Conservation (phyloP, 2,113 vertebrate genomes). For the Dipodomys stephensi region DNA sequence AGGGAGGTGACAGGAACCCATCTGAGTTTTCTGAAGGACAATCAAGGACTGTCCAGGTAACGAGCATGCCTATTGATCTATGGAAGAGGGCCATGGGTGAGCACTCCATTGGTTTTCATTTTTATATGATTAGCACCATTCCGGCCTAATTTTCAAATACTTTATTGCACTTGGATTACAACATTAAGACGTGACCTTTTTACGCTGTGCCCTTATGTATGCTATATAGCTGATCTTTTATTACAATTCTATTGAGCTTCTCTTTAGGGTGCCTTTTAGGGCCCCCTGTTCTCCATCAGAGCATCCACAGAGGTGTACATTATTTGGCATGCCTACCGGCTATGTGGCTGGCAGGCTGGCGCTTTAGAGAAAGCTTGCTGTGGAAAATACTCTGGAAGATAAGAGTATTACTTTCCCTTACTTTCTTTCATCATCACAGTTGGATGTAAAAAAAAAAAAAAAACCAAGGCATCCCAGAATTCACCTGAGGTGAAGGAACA, state of each 20-base stretch:
- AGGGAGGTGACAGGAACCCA: too few species aligned
- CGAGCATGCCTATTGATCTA: neutral
- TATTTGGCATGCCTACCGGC: fast-evolving
- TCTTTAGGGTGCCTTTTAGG: neutral
- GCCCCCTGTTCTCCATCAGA: neutral
- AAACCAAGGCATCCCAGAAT: neutral
- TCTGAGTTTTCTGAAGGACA: neutral
- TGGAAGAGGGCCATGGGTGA: neutral
- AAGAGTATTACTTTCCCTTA: neutral
- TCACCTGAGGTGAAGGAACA: neutral
- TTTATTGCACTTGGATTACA: neutral
- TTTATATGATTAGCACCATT: neutral
- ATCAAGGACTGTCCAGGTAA: neutral
- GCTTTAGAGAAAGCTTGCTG: neutral
- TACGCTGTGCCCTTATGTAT: neutral
- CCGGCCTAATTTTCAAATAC: slow-evolving; percentile 12
- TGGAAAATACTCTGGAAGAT: neutral
- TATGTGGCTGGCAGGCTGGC: neutral
- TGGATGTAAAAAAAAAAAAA: neutral
- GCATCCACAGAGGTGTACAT: neutral
- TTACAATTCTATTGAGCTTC: neutral
- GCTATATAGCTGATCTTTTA: neutral
- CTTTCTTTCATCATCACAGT: neutral
- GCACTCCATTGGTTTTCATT: neutral
- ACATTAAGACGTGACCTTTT: neutral